These are phyloP conservation scores for Anguilla obscura DNA, from an alignment of 2,797 vertebrate genomes.

Conservation along the genomic window DNA sequence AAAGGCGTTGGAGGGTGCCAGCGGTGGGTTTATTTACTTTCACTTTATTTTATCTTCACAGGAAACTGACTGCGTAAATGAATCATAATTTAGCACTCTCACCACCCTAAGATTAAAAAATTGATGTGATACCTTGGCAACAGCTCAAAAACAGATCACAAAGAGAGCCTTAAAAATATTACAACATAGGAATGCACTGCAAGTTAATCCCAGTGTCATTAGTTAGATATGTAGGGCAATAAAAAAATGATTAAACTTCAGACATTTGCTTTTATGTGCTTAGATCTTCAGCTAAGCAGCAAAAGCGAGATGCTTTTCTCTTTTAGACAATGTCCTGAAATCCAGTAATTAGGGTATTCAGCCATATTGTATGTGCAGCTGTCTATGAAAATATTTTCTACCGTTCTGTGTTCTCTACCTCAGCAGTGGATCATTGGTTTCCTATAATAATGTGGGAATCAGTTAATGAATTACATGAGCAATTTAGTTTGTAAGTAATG, in stretches of 20 bases:
- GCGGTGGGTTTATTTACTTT: conserved; percentile 9
- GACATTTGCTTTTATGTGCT: neutral
- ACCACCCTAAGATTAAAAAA: conserved; percentile 22
- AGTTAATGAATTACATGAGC: too few relatives aligned
- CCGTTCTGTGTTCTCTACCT: neutral
- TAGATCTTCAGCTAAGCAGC: neutral
- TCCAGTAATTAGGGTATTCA: neutral
- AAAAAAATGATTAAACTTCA: neutral
- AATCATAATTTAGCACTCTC: conserved; percentile 16
- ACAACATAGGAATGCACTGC: neutral
- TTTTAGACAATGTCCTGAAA: neutral
- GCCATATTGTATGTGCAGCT: neutral
- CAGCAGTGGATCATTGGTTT: too few relatives aligned
- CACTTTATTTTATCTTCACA: conserved; percentile 34
- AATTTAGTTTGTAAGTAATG: too few relatives aligned
- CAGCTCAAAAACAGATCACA: conserved; percentile 24
- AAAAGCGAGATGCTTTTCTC: neutral
- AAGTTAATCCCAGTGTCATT: neutral
- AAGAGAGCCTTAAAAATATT: conserved; percentile 9
- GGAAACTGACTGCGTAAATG: conserved; percentile 28
- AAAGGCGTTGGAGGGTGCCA: conserved; percentile 36
- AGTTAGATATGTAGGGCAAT: neutral
- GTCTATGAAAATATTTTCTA: neutral
- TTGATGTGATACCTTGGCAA: conserved; percentile 35
- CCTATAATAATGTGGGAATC: too few relatives aligned